A percentile compares a stretch with the other conserved stretches of the same genome.
Conservation (phyloP, 2,888 invertebrate genomes). For the Cremastobaeus sp. region DNA sequence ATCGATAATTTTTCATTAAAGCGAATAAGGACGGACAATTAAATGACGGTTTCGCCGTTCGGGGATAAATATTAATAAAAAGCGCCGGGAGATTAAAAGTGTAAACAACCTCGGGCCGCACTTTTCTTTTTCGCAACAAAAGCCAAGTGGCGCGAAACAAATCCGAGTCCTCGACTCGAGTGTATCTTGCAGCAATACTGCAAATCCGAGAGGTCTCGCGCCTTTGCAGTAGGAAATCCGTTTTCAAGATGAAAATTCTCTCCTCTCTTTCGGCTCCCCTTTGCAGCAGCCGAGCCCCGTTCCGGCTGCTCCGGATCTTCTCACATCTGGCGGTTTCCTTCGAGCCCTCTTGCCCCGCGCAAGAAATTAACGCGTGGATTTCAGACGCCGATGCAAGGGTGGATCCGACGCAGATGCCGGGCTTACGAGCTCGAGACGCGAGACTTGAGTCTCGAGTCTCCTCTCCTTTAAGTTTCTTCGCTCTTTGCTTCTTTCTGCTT, state of each 20-base stretch:
- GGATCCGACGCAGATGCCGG: slow-evolving; percentile 54
- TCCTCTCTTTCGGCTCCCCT: slow-evolving; percentile 9
- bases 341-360: slow-evolving; percentile 39
- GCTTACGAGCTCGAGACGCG: slow-evolving; percentile 43
- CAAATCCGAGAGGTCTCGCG: slow-evolving; percentile 36
- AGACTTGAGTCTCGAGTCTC: too few species aligned
- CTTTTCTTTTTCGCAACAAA: slow-evolving; percentile 1
- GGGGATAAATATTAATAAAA: too few species aligned
- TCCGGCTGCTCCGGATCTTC: slow-evolving; percentile 49
- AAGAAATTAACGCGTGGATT: slow-evolving; percentile 55
- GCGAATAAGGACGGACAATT: slow-evolving; percentile 1
- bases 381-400: slow-evolving; percentile 35
- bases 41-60: too few species aligned
- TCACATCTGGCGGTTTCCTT: slow-evolving; percentile 55
- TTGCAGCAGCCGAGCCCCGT: slow-evolving; percentile 14
- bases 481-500: slow-evolving; percentile 5
- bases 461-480: slow-evolving; percentile 11
- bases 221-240: slow-evolving; percentile 36
- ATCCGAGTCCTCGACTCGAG: slow-evolving; percentile 34
- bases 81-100: too few species aligned
- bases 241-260: slow-evolving; percentile 45
- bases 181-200: slow-evolving; percentile 34
- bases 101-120: neutral
- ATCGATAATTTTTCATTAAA: slow-evolving; percentile 15
- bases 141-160: slow-evolving; percentile 12